Percentiles rank a stretch among this genome's conserved stretches.
phyloP scores from a whole-genome alignment of 2,888 invertebrate species.

The Pinctada fucata region DNA sequence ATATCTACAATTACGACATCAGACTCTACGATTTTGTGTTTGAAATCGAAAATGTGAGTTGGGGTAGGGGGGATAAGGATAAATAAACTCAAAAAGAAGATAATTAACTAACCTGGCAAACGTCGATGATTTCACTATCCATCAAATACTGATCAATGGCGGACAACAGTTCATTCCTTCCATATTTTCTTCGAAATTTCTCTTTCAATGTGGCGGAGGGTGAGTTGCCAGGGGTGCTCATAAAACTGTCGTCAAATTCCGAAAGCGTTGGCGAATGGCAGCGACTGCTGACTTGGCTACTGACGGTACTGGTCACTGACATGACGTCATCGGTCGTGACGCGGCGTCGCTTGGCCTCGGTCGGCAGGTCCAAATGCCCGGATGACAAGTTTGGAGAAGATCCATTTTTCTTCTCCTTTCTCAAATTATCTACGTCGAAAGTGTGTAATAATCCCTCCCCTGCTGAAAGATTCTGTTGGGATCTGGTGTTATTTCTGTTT shows the following conservation, averaged over 20 bases:
- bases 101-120: constrained; percentile 83
- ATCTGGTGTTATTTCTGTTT: background rate
- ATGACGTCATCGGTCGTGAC: constrained; percentile 57
- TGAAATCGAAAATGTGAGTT: too few species aligned
- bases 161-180: constrained; percentile 91
- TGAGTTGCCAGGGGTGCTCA: constrained; percentile 63
- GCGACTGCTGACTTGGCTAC: constrained; percentile 61
- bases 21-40: too few species aligned
- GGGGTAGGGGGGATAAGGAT: background rate
- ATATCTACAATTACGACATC: too few species aligned
- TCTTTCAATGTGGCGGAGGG: constrained; percentile 67
- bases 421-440: constrained; percentile 10
- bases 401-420: constrained; percentile 9
- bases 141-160: constrained; percentile 94
- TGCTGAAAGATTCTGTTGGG: background rate
- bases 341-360: constrained; percentile 65
- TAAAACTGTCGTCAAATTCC: constrained; percentile 58
- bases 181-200: constrained; percentile 76
- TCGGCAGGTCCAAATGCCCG: constrained; percentile 51
- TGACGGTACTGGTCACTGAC: constrained; percentile 48
- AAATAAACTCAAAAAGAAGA: background rate
- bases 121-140: constrained; percentile 94
- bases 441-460: constrained; percentile 10
- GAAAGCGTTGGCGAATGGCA: constrained; percentile 65
- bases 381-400: constrained; percentile 8